Base-by-base conservation (phyloP, 2,888 invertebrate genomes). In the Conus canariensis region DNA sequence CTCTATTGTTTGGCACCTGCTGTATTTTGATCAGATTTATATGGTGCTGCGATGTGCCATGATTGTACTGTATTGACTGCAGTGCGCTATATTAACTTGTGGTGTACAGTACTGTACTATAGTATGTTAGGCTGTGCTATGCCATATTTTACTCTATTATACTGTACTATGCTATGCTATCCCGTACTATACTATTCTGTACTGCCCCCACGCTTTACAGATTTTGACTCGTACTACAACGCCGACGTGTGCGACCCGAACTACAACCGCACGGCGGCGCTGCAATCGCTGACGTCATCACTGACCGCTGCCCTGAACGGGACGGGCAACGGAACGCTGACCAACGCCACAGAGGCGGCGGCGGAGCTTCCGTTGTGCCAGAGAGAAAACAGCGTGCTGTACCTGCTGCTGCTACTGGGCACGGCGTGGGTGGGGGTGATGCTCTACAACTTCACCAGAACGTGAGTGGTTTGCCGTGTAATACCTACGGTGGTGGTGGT, bases 351-450 rank as follows among this genome's bases (percentile, higher is more conserved):
- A 9, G 80, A 14, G 8, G 45, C 12, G 14, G 45, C 9, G 19
- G 8, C 88, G 25, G 88, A 45, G 12, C 60, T 59, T 9, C 64
- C 88, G 6, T 90, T 56, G 2, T 97, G 97, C 94, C 96, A 96
- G 90, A 95, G 97, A 70, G 97, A 97, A 93, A 97, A 96, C 90
- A 97, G 97, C 93, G 95, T 97, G 88, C 96, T 97, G 80, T 97
- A 97, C 94, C 95, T 97, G 88, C 95, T 97, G 88, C 96, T 97
- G 90, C 97, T 97, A 96, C 96, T 97, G 80, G 97, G 97, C 90
- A 97, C 97, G 0, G 96, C 97, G 16, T 97, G 97, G 97, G 95
- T 97, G 19, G 97, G 97, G 22, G 96, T 97, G 16, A 97, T 97
- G 45, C 95, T 97, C 70, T 97, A 97, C 95, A 97, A 97, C 95